Percentiles rank a stretch among this genome's conserved stretches.
Evolutionary conservation across 1,140 invertebrate species (phyloP).

Genomic region (Hylaeus anthracinus): DNA sequence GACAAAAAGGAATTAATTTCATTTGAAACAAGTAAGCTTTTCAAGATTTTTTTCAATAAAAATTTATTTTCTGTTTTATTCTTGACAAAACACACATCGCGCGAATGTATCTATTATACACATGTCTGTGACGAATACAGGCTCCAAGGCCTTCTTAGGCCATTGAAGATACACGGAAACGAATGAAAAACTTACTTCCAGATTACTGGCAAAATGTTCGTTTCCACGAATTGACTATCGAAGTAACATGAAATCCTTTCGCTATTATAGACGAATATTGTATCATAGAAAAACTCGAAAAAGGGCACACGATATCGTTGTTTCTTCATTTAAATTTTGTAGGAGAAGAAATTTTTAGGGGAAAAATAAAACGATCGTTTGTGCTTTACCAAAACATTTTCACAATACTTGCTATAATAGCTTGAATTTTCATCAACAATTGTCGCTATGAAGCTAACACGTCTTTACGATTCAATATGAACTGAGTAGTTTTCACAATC

Average conservation of each 20-base stretch:
- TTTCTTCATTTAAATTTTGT: not conserved
- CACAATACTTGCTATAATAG: conserved; percentile 23
- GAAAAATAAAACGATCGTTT: not conserved
- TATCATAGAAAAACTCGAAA: conserved; percentile 1
- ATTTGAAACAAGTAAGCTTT: not conserved
- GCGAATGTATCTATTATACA: conserved; percentile 39
- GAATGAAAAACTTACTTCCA: conserved; percentile 1
- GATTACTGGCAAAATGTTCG: not conserved
- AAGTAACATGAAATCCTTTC: not conserved
- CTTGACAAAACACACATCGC: conserved; percentile 47
- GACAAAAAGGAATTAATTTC: too few species aligned
- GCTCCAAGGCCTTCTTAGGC: conserved; percentile 53
- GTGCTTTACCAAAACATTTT: not conserved
- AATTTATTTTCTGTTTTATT: conserved; percentile 58
- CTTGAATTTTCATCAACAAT: not conserved
- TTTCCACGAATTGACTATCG: conserved; percentile 19
- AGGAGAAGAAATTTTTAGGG: not conserved
- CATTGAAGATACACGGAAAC: conserved; percentile 55
- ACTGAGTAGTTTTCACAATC: conserved; percentile 6
- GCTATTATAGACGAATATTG: conserved; percentile 1
- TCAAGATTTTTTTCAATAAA: conserved; percentile 45
- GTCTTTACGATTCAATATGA: conserved; percentile 17
- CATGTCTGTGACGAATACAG: conserved; percentile 35
- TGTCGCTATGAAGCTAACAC: conserved; percentile 25
- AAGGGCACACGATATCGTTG: not conserved